Base-by-base conservation (phyloP, 2,797 vertebrate genomes). In the Chloroceryle inda region DNA sequence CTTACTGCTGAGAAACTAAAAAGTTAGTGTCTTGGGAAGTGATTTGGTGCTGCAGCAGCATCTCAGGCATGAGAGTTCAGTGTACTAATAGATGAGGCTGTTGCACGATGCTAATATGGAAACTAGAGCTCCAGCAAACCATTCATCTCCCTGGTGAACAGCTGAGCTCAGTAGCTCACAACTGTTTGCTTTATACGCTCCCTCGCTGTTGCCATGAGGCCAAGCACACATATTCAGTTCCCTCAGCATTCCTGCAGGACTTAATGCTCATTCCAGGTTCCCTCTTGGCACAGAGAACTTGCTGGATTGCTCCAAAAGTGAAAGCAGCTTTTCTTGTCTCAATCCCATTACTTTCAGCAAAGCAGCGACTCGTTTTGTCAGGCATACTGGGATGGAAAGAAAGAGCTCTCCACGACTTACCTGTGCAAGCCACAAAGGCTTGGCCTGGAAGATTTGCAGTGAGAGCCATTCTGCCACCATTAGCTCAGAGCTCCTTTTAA, bases 241-340 rank as follows among this genome's bases (percentile, higher is more conserved):
- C 73, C 87, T 85, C 85, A 64, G 91, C 89, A 88, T 94, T 95
- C 83, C 89, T 94, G 79, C 85, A 92, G 82, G 93, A 67, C 74
- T 93, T 86, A 94, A 95, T 90, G 85, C 91, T 92, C 90, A 81
- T 96, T 95, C 94, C 94, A 95, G 88, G 83, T 85, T 96, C 95
- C 74, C 89, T 88, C 71, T 94, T 88, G 92, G 96, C 95, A 92
- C 90, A 71, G 85, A 85, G 92, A 88, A 93, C 90, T 96, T 52
- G 61, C 67, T 82, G 86, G 85, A 85, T 88, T 92, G 85, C 94
- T 95, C 71, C 83, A 90, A 74, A 84, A 79, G 91, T 27, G n/a
- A 93, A 93, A 96, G 94, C 73, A 76, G 92, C 80, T 95, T 96
- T 94, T 89, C 94, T 92, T 90, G 80, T 94, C 74, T 85, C 89